Evolutionary conservation across 2,888 invertebrate species (phyloP), one percentile per base, ranked within the genome.

Genomic region (Cephalotes varians): DNA sequence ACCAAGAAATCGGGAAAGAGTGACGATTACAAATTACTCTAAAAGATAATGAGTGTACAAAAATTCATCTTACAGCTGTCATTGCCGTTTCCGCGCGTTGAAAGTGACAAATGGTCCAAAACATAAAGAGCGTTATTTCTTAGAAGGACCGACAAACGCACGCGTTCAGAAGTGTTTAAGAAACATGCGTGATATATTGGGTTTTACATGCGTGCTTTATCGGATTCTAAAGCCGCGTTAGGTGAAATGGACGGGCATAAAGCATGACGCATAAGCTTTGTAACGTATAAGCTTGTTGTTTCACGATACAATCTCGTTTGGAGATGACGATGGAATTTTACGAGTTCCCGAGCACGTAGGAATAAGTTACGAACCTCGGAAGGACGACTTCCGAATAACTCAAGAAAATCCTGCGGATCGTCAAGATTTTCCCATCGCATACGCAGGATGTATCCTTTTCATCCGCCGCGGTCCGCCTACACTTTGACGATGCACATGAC

Each of bases 401-500:
- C 72, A 71, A 21, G 54, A 18, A 37, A 69, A 81, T 44, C 65
- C 44, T 71, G 28, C n/a, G 25, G 51, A 65, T 72, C 31, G 64
- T 64, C 56, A 15, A 40, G 49, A 67, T 69, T 71, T 88, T 86
- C 74, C n/a, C 44, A 9, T 18, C 79, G 62, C 54, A 7, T 12
- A 4, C 12, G 9, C 81, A 64, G 77, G 51, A 77, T 12, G 71
- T 49, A 40, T 67, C 71, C 80, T 58, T 67, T 40, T 62, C 51
- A 15, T 54, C n/a, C 69, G 64, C 25, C 54, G 44, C 47, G 77
- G 44, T 9, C 3, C 21, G 79, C 25, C 56, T 69, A 74, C 65
- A 25, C 83, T 84, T 83, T 60, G 86, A 54, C 21, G 25, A 28
- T 54, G 74, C 56, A 80, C 74, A 51, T 56, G 82, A 84, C 83